These are phyloP conservation scores for Darevskia nairensis DNA, from an alignment of 2,797 vertebrate genomes.

Conservation along the genomic window DNA sequence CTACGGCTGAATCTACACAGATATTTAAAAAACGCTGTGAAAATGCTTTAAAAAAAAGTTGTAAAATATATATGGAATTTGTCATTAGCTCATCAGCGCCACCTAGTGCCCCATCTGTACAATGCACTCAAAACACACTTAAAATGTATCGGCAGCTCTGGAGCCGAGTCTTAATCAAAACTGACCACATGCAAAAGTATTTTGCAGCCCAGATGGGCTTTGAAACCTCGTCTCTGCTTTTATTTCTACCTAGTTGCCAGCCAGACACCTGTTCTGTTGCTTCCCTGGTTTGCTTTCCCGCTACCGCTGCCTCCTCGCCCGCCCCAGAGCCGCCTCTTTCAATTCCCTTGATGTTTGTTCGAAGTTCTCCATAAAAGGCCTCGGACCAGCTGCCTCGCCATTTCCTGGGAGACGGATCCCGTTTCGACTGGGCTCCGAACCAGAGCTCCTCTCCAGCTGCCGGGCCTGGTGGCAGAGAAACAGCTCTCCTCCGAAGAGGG, in stretches of 20 bases:
- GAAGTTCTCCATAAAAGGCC: slow-evolving; percentile 21
- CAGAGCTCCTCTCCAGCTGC: neutral
- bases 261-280: neutral
- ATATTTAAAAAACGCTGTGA: too few species aligned
- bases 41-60: too few species aligned
- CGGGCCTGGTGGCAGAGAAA: neutral
- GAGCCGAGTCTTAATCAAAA: too few species aligned
- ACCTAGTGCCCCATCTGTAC: too few species aligned
- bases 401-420: slow-evolving; percentile 28
- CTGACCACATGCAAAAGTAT: too few species aligned
- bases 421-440: neutral
- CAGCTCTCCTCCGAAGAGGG: neutral
- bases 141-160: too few species aligned
- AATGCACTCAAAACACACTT: too few species aligned
- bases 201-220: too few species aligned
- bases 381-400: neutral
- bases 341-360: neutral
- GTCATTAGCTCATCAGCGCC: too few species aligned
- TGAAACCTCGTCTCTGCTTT: too few species aligned
- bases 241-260: neutral
- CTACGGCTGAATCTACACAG: too few species aligned
- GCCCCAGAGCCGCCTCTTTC: neutral
- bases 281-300: neutral
- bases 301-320: neutral
- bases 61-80: too few species aligned